These are phyloP conservation scores for Neolamprologus toae DNA, from an alignment of 2,113 vertebrate genomes.

Conservation along the genomic window DNA sequence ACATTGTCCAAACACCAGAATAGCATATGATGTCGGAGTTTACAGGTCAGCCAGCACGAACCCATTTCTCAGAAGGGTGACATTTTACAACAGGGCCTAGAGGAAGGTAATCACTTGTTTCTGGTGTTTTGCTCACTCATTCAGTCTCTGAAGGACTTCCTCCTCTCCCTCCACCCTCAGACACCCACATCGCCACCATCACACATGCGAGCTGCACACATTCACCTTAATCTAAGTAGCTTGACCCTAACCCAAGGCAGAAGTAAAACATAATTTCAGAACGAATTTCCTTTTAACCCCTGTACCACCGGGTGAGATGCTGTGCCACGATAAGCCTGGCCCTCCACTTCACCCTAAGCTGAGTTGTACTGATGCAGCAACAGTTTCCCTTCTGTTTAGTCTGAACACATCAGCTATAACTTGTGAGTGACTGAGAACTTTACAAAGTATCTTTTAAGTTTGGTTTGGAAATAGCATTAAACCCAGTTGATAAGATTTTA, in stretches of 20 bases:
- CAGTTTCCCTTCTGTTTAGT: background rate
- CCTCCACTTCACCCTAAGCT: background rate
- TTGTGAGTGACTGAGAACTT: background rate
- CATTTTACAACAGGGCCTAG: slow-evolving; percentile 30
- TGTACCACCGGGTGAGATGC: background rate
- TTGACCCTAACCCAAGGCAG: slow-evolving; percentile 11
- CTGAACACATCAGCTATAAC: background rate
- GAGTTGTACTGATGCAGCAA: background rate
- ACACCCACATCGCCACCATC: background rate
- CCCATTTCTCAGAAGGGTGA: slow-evolving; percentile 15
- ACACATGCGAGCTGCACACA: background rate
- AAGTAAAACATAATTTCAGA: slow-evolving; percentile 34
- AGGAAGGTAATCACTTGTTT: slow-evolving; percentile 22
- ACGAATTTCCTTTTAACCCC: slow-evolving; percentile 29
- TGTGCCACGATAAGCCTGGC: background rate
- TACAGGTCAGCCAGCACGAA: background rate
- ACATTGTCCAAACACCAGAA: background rate
- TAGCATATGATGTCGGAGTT: slow-evolving; percentile 19
- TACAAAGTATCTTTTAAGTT: background rate
- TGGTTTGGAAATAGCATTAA: background rate
- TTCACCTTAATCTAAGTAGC: slow-evolving; percentile 31
- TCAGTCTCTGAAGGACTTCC: background rate
- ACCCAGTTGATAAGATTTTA: background rate
- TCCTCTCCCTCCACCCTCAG: background rate
- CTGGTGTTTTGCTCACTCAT: background rate